phyloP scores from a whole-genome alignment of 2,888 invertebrate species.

The Drosophila paracracens region DNA sequence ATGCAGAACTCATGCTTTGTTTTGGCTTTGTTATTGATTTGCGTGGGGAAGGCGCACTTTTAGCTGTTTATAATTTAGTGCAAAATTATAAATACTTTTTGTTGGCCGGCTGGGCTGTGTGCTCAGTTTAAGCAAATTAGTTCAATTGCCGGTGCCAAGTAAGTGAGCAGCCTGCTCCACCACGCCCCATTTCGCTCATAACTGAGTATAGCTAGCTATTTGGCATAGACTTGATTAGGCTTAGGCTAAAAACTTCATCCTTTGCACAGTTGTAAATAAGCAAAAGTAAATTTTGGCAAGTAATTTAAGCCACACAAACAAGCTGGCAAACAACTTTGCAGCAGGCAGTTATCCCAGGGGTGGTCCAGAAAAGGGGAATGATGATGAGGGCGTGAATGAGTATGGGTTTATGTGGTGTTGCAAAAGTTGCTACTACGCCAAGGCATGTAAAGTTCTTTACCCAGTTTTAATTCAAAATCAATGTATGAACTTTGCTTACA shows the following conservation, averaged over 20 bases:
- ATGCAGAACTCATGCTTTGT: constrained; percentile 1
- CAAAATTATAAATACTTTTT: constrained; percentile 73
- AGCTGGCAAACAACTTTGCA: constrained; percentile 78
- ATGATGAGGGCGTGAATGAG: not conserved
- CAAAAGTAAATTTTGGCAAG: constrained; percentile 81
- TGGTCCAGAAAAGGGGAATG: constrained; percentile 2
- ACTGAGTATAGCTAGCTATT: constrained; percentile 18
- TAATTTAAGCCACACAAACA: constrained; percentile 82
- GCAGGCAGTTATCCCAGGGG: constrained; percentile 35
- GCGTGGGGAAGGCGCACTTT: constrained; percentile 53
- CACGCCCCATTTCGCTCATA: not conserved
- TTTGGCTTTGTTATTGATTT: constrained; percentile 58
- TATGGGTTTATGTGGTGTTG: constrained; percentile 13
- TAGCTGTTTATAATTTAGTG: constrained; percentile 74
- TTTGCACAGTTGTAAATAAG: constrained; percentile 82
- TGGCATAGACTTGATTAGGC: constrained; percentile 82
- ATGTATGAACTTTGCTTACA: constrained; percentile 79
- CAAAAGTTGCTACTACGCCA: constrained; percentile 61
- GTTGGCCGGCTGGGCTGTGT: constrained; percentile 27
- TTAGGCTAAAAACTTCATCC: constrained; percentile 83
- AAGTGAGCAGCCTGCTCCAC: constrained; percentile 35
- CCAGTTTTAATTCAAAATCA: constrained; percentile 82
- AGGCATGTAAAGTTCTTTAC: constrained; percentile 72
- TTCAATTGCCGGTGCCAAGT: constrained; percentile 69
- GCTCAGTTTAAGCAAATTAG: constrained; percentile 77